Evolutionary conservation across 2,113 vertebrate species (phyloP).

Genomic region (Kryptolebias marmoratus): DNA sequence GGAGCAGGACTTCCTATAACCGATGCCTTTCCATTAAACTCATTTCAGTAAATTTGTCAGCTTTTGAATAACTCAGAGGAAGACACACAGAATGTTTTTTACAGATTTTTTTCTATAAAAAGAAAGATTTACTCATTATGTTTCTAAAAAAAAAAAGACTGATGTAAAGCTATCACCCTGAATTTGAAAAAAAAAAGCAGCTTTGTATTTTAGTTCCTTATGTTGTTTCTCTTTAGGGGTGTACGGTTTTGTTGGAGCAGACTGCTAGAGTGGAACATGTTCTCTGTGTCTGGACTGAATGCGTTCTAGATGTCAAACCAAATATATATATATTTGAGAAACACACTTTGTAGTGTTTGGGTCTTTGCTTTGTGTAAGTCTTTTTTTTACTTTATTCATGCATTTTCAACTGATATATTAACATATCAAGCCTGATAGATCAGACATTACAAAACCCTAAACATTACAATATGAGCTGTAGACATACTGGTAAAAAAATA

Average conservation of each 20-base stretch:
- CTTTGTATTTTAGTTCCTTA: slow-evolving; percentile 65
- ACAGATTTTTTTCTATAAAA: slow-evolving; percentile 78
- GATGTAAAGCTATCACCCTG: slow-evolving; percentile 55
- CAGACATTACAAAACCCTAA: too few species aligned
- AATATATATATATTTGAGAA: slow-evolving; percentile 83
- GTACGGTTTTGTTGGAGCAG: slow-evolving; percentile 57
- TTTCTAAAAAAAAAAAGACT: slow-evolving; percentile 63
- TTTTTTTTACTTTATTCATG: too few species aligned
- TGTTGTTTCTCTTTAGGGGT: slow-evolving; percentile 26
- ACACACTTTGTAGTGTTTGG: slow-evolving; percentile 23
- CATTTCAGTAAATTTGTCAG: slow-evolving; percentile 56
- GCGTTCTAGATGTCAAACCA: slow-evolving; percentile 77
- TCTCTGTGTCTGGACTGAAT: slow-evolving; percentile 69
- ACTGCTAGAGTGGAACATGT: slow-evolving; percentile 48
- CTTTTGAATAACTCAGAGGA: slow-evolving; percentile 66
- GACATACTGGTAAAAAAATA: too few species aligned
- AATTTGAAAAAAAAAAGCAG: slow-evolving; percentile 25
- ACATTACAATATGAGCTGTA: too few species aligned
- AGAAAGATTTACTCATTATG: slow-evolving; percentile 73
- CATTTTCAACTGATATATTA: too few species aligned
- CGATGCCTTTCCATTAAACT: slow-evolving; percentile 56
- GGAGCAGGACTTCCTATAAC: slow-evolving; percentile 24
- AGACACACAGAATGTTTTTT: slow-evolving; percentile 79
- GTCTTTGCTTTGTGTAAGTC: background rate
- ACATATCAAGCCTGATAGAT: too few species aligned